Conservation (phyloP, 2,888 invertebrate genomes). For the Xestia ashworthii region DNA sequence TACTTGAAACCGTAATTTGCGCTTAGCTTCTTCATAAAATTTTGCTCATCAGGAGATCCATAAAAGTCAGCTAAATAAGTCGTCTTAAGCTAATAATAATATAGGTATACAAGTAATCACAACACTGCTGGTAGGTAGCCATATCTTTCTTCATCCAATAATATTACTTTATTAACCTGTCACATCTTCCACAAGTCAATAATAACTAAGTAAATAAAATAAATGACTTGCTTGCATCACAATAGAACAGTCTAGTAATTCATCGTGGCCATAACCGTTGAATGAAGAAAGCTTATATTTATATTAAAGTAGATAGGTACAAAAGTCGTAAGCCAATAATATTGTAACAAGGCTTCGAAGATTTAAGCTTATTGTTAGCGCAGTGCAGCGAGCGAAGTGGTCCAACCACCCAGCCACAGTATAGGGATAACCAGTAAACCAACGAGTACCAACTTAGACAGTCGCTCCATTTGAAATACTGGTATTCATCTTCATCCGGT, state of each 20-base stretch:
- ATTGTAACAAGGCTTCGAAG: constrained; percentile 56
- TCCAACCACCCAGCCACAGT: constrained; percentile 4
- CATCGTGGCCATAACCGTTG: constrained; percentile 4
- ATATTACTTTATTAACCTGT: not conserved
- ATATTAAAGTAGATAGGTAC: constrained; percentile 34
- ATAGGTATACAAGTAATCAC: not conserved
- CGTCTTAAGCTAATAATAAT: not conserved
- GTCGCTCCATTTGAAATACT: no score
- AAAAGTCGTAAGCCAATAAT: constrained; percentile 53
- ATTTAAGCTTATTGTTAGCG: constrained; percentile 58
- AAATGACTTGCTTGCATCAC: not conserved
- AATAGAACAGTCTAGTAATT: constrained; percentile 2
- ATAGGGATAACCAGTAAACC: not conserved
- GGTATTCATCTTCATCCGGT: no score
- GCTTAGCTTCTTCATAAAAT: no score
- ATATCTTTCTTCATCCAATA: not conserved
- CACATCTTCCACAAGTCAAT: not conserved
- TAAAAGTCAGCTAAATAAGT: no score
- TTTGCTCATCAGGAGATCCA: not conserved
- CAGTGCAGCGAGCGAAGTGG: constrained; percentile 48
- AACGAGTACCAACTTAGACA: not conserved
- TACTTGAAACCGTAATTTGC: no score
- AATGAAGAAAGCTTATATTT: constrained; percentile 30
- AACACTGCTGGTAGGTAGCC: not conserved
- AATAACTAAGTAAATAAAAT: not conserved